phyloP scores from a whole-genome alignment of 2,113 vertebrate species.

The Typhlomys cinereus region DNA sequence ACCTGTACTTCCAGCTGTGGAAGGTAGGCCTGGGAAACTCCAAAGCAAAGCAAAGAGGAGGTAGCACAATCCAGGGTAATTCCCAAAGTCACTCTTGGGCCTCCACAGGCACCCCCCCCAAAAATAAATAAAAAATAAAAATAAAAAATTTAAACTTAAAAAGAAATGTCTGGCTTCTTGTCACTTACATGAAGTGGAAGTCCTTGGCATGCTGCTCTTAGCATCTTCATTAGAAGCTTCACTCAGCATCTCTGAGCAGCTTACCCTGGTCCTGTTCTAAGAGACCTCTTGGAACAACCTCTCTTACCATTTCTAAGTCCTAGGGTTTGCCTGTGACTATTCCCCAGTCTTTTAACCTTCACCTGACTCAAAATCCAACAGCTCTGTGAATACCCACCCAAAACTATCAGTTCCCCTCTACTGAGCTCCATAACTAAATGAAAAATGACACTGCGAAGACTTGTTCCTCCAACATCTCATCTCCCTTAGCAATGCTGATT shows the following conservation, averaged over 20 bases:
- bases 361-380: not conserved
- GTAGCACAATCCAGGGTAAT: too few species aligned
- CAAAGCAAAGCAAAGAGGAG: too few species aligned
- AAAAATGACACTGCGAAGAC: slow-evolving; percentile 14
- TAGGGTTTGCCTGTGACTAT: not conserved
- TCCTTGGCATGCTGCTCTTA: not conserved
- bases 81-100: too few species aligned
- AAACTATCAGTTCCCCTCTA: slow-evolving; percentile 17
- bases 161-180: not conserved
- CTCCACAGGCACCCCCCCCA: too few species aligned
- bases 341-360: not conserved
- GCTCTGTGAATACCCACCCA: slow-evolving; percentile 21
- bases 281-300: not conserved
- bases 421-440: not conserved
- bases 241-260: not conserved
- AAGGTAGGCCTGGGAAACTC: too few species aligned
- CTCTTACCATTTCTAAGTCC: not conserved
- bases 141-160: too few species aligned
- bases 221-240: not conserved
- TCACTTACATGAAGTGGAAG: slow-evolving; percentile 11
- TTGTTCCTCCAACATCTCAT: not conserved
- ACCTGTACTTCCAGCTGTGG: too few species aligned
- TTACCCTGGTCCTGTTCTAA: not conserved
- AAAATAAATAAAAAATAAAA: too few species aligned
- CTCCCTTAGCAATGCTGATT: not conserved